Base-by-base conservation (phyloP, 64 coral and sea anemone genomes). In the Cladopsammia gracilis region DNA sequence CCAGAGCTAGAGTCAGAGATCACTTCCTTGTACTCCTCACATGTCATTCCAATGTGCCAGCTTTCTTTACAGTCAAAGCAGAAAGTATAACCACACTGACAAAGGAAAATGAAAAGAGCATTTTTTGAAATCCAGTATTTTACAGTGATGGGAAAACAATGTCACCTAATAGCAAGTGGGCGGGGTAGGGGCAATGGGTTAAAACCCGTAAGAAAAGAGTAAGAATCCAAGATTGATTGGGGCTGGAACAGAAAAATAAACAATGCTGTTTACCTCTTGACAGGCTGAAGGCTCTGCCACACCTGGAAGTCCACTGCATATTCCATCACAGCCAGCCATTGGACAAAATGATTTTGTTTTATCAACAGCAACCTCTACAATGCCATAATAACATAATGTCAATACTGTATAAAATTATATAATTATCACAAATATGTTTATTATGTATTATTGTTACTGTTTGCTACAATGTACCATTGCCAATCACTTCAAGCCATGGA, bases 51-150 rank as follows among this genome's bases (percentile, higher is more conserved):
- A 14, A 88, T 57, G 82, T 97, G 96, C 67, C 93, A 84, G 44
- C 85, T 66, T 72, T 94, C 96, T 94, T 97, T 97, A 71, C 96
- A 97, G 34, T 81, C 92, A 77, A 97, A 97, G 70, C 96, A 97
- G 74, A 97, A 94, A 12, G 88, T 91, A 66, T 86, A 97, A 25
- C 96, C 96, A 88, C 96, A 97, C 96, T 97, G 43, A 25, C 51
- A 64, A 93, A 90, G 23, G 4, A 71, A 43, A 71, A 43, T n/a
- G 3, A 34, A 34, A 34, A 34, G n/a, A n/a, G n/a, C n/a, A n/a
- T 34, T 34, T 34, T 34, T 34, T 34, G 34, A 34, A 34, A 2
- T 34, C 34, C 34, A 34, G 34, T 34, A 34, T 34, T 34, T 34
- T 34, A 34, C 34, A 34, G 34, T 34, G 34, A 34, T 0, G 34